A percentile compares a stretch with the other conserved stretches of the same genome.
phyloP scores from a whole-genome alignment of 2,113 vertebrate species.

The Dipodomys stephensi region DNA sequence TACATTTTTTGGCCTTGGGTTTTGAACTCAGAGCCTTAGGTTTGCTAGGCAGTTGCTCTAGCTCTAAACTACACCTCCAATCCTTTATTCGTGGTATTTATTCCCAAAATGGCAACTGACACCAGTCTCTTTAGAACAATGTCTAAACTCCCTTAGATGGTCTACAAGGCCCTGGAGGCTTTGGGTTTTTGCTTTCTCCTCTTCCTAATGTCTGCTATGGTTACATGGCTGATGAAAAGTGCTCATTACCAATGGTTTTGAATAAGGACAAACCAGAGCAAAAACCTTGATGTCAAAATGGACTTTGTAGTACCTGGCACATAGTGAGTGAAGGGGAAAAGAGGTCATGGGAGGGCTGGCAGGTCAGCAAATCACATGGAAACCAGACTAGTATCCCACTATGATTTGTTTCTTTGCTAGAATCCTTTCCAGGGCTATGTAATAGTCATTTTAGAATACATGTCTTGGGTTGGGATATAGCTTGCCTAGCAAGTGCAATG shows the following conservation, averaged over 20 bases:
- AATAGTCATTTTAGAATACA: not conserved
- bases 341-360: not conserved
- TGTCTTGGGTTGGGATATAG: too few relatives aligned
- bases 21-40: too few relatives aligned
- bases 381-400: not conserved
- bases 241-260: not conserved
- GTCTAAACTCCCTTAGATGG: not conserved
- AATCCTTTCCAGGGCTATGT: not conserved
- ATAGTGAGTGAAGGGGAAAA: not conserved
- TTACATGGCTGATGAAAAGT: not conserved
- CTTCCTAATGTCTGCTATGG: not conserved
- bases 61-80: too few relatives aligned
- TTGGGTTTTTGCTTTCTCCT: not conserved
- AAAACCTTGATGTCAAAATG: not conserved
- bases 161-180: not conserved
- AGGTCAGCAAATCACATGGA: not conserved
- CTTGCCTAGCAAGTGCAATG: too few relatives aligned
- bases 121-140: not conserved
- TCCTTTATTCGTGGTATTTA: too few relatives aligned
- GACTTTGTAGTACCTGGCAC: not conserved
- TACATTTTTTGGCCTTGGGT: too few relatives aligned
- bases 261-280: not conserved
- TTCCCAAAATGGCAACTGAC: not conserved
- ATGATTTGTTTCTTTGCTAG: not conserved
- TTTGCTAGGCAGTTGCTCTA: too few relatives aligned